Evolutionary conservation across 1,140 invertebrate species (phyloP).

Genomic region (Orchestia grillus): DNA sequence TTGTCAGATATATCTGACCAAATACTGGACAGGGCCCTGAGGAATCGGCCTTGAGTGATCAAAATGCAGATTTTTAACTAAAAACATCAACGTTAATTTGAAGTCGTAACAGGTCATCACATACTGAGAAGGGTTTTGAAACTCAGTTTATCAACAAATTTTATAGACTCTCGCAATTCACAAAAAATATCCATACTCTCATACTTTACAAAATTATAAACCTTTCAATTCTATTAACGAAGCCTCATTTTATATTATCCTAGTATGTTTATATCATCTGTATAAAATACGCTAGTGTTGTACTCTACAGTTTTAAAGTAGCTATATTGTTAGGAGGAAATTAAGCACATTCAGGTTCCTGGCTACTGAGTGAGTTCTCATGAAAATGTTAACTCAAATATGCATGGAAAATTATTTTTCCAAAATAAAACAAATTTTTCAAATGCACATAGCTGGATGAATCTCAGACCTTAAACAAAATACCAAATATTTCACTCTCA

Average conservation of each 20-base stretch:
- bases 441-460: not conserved
- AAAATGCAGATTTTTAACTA: not conserved
- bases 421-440: not conserved
- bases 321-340: not conserved
- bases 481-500: not conserved
- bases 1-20: too few species aligned
- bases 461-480: not conserved
- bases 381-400: not conserved
- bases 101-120: not conserved
- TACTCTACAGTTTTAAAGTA: not conserved
- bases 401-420: not conserved
- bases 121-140: not conserved
- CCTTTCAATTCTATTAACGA: not conserved
- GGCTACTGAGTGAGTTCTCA: not conserved
- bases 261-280: not conserved
- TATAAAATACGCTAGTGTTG: not conserved
- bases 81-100: not conserved
- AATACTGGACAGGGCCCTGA: too few species aligned
- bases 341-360: not conserved
- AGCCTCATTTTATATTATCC: not conserved
- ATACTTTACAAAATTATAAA: not conserved
- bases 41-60: not conserved
- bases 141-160: not conserved
- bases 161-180: not conserved
- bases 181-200: not conserved